These are phyloP conservation scores for human DNA, from an alignment of 2,113 vertebrate genomes.

Conservation along the genomic window GRCh38 chr11:35363501-35364000, in stretches of 20 bases:
- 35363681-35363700: neutral
- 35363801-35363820: neutral
- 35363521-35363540: neutral
- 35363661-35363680: neutral
- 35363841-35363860: neutral
- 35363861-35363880: accelerated
- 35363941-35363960: neutral
- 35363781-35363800: too few species aligned
- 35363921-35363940: neutral
- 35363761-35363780: neutral
- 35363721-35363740: accelerated
- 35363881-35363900: neutral
- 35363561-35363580: neutral
- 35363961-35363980: neutral
- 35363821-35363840: accelerated
- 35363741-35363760: neutral
- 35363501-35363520: too few species aligned
- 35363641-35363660: neutral
- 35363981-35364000: neutral
- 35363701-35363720: neutral
- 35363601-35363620: neutral
- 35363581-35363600: neutral
- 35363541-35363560: neutral
- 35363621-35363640: neutral
- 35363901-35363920: too few species aligned